A percentile compares a stretch with the other conserved stretches of the same genome.
Evolutionary conservation across 2,888 invertebrate genomes (phyloP).

Genomic region (Coenonympha glycerion): DNA sequence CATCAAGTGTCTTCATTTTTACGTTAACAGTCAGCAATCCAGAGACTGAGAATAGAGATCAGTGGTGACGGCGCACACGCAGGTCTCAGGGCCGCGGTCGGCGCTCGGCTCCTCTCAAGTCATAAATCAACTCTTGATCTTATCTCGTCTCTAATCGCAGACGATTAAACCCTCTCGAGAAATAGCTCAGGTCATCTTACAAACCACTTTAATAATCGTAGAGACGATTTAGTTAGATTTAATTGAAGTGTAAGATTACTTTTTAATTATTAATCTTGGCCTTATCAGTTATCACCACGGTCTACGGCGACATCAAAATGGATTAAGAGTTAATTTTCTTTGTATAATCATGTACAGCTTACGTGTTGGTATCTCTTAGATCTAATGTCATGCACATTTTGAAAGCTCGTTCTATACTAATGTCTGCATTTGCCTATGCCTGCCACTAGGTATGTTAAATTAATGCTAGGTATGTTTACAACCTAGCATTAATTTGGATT

Average conservation of each 20-base stretch:
- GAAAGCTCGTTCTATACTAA: no score
- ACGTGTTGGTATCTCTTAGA: not conserved
- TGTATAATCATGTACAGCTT: not conserved
- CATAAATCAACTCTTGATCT: constrained; percentile 38
- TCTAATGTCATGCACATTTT: not conserved
- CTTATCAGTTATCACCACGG: not conserved
- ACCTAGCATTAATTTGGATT: no score
- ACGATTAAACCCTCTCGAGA: constrained; percentile 36
- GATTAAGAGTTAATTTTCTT: constrained; percentile 1
- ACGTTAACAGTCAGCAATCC: no score
- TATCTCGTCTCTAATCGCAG: constrained; percentile 39
- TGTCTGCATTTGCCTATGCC: no score
- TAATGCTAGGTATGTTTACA: no score
- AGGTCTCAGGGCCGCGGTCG: constrained; percentile 26
- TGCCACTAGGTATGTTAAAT: no score
- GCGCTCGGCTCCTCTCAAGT: constrained; percentile 35
- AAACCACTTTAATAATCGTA: constrained; percentile 7
- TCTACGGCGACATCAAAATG: not conserved
- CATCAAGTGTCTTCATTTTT: no score
- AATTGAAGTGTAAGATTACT: constrained; percentile 6
- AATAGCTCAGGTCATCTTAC: constrained; percentile 22
- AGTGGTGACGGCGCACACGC: constrained; percentile 16
- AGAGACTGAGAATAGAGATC: no score
- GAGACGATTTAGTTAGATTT: constrained; percentile 10
- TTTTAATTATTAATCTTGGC: constrained; percentile 4